Percentiles rank a stretch among this genome's conserved stretches.
These are phyloP conservation scores for Theonella swinhoei DNA, from an alignment of 37 sponge, comb jelly and placozoan genomes.

Conservation along the genomic window DNA sequence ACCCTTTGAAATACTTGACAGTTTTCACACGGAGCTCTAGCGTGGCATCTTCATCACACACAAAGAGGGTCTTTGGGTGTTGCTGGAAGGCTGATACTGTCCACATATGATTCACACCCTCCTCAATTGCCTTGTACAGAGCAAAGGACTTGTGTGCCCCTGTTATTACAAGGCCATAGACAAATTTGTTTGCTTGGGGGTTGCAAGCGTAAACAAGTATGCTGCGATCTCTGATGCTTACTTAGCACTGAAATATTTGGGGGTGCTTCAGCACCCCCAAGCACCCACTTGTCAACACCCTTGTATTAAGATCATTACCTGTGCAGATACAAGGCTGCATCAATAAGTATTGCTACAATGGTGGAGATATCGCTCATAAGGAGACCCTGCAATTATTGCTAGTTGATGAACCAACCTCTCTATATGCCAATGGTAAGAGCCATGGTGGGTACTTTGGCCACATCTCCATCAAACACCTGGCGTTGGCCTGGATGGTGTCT, in stretches of 20 bases:
- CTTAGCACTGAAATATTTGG: too few relatives aligned
- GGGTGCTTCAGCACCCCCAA: too few relatives aligned
- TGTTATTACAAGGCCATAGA: too few relatives aligned
- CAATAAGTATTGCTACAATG: neutral
- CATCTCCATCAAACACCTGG: conserved; percentile 89
- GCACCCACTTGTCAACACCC: too few relatives aligned
- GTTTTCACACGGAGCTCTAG: conserved; percentile 95
- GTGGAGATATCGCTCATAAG: neutral
- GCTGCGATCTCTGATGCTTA: too few relatives aligned
- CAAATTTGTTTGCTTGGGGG: too few relatives aligned
- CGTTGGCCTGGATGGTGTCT: conserved; percentile 91
- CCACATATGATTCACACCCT: conserved; percentile 99
- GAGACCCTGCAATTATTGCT: neutral
- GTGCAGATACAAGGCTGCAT: neutral
- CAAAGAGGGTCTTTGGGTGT: conserved; percentile 83
- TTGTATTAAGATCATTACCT: conserved; percentile 97
- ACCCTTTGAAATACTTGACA: conserved; percentile 97
- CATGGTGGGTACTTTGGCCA: conserved; percentile 77
- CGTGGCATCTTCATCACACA: conserved; percentile 96
- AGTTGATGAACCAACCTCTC: conserved; percentile 77
- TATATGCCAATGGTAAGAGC: conserved; percentile 98
- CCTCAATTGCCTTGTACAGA: conserved; percentile 94
- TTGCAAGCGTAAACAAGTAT: too few relatives aligned
- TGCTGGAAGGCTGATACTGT: conserved; percentile 97
- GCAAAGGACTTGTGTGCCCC: conserved; percentile 94